phyloP scores from a whole-genome alignment of 35 echinoderm and acorn worm species.

The Ophioderma brevispina region DNA sequence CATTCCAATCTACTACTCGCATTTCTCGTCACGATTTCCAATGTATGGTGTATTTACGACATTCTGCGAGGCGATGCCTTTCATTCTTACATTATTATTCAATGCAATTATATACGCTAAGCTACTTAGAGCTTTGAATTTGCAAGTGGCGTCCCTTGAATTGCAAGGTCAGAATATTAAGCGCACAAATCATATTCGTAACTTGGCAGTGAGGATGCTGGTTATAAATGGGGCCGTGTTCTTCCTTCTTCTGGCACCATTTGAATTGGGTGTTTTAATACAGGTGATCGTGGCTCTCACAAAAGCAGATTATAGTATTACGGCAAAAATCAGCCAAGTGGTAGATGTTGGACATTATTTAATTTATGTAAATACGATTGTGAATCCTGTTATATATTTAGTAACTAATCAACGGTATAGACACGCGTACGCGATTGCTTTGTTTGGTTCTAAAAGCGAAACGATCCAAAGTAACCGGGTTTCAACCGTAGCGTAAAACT shows the following conservation, averaged over 20 bases:
- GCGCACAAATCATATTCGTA: neutral
- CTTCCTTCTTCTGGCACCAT: neutral
- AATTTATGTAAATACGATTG: neutral
- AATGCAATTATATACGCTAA: neutral
- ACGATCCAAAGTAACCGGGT: neutral
- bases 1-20: neutral
- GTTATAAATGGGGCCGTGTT: neutral
- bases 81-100: neutral
- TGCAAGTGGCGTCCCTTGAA: neutral
- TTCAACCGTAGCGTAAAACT: neutral
- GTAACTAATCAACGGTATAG: neutral
- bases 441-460: neutral
- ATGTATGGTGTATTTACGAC: neutral
- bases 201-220: neutral
- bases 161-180: neutral
- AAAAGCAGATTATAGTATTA: neutral
- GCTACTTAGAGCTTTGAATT: neutral
- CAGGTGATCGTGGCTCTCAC: neutral
- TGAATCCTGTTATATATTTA: neutral
- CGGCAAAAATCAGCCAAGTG: neutral
- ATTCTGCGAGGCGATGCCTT: neutral
- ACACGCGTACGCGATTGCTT: neutral
- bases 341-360: neutral
- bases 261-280: neutral
- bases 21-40: neutral